Percentiles rank a stretch among this genome's conserved stretches.
phyloP scores from a whole-genome alignment of 1,140 invertebrate species.

The Agrilus planipennis region DNA sequence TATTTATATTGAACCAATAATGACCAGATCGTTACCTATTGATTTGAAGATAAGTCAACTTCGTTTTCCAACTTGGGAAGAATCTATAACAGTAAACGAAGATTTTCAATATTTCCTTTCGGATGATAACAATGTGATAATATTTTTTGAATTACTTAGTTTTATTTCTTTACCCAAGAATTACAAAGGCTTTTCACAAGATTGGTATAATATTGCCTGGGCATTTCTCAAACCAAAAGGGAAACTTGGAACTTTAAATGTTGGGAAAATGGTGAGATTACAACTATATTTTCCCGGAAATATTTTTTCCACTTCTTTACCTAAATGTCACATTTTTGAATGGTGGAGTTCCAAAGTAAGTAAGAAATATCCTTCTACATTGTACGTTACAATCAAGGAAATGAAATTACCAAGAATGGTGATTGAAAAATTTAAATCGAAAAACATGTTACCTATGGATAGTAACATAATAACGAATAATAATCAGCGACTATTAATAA shows the following conservation, averaged over 20 bases:
- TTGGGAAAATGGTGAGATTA: slow-evolving; percentile 25
- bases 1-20: not conserved
- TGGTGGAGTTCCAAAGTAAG: slow-evolving; percentile 24
- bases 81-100: slow-evolving; percentile 26
- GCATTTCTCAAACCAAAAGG: slow-evolving; percentile 25
- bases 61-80: slow-evolving; percentile 27
- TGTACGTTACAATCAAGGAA: slow-evolving; percentile 22
- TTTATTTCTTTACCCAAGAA: slow-evolving; percentile 9
- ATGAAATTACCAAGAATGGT: slow-evolving; percentile 13
- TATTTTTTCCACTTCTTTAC: slow-evolving; percentile 9
- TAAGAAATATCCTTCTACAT: slow-evolving; percentile 26
- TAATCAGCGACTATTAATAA: too few relatives aligned
- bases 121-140: slow-evolving; percentile 16
- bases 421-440: slow-evolving; percentile 18
- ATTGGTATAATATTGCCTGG: slow-evolving; percentile 24
- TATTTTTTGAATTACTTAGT: slow-evolving; percentile 29
- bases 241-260: slow-evolving; percentile 15
- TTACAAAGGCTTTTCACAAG: slow-evolving; percentile 2
- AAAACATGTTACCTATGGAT: too few relatives aligned
- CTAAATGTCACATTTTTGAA: slow-evolving; percentile 17
- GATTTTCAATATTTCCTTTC: slow-evolving; percentile 19
- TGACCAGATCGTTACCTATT: slow-evolving; percentile 1
- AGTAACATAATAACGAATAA: too few relatives aligned
- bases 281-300: slow-evolving; percentile 22
- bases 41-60: slow-evolving; percentile 14